Evolutionary conservation across 2,113 vertebrate species (phyloP).

Genomic region (Megaleporinus macrocephalus): DNA sequence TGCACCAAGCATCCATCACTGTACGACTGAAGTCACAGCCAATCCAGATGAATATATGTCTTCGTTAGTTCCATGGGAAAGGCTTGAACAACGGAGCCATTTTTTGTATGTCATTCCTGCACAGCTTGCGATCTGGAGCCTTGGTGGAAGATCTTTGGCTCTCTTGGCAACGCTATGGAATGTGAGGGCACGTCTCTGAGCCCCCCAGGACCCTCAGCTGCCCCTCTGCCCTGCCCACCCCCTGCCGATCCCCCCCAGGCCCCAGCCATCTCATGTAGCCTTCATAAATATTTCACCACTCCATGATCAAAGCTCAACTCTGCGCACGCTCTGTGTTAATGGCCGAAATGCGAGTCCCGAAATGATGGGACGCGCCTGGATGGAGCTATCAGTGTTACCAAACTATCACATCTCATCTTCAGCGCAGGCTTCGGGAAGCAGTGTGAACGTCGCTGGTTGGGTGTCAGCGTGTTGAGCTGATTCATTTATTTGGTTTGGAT

Average conservation of each 20-base stretch:
- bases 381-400: constrained; percentile 15
- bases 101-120: constrained; percentile 24
- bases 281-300: constrained; percentile 74
- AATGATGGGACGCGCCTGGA: neutral
- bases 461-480: constrained; percentile 43
- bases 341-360: constrained; percentile 11
- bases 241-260: constrained; percentile 54
- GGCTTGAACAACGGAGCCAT: constrained; percentile 8
- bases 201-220: constrained; percentile 16
- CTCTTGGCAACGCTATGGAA: constrained; percentile 43
- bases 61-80: constrained; percentile 26
- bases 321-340: constrained; percentile 57
- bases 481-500: constrained; percentile 48
- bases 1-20: neutral
- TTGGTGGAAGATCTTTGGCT: constrained; percentile 30
- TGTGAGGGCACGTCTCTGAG: constrained; percentile 39
- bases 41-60: constrained; percentile 1
- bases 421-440: constrained; percentile 11
- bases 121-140: constrained; percentile 40
- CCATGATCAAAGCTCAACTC: constrained; percentile 69
- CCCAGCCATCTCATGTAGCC: constrained; percentile 68
- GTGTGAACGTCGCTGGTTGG: constrained; percentile 21
- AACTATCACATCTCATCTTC: constrained; percentile 21
- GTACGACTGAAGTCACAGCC: constrained; percentile 3
- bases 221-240: constrained; percentile 50